These are phyloP conservation scores for Nyctibius grandis DNA, from an alignment of 2,797 vertebrate genomes.

Conservation along the genomic window DNA sequence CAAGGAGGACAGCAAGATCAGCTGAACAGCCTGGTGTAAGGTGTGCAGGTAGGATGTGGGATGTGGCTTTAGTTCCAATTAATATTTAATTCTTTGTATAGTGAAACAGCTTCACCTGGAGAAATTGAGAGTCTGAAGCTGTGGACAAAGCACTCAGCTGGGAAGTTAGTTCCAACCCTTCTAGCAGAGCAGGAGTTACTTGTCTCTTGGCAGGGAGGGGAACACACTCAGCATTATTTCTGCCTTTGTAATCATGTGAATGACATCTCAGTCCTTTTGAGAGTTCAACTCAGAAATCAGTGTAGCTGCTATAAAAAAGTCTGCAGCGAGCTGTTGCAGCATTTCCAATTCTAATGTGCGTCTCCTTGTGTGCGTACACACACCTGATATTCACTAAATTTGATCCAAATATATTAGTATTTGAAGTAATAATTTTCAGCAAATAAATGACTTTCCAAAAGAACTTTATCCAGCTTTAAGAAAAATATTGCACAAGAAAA, in stretches of 20 bases:
- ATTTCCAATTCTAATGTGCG: neutral
- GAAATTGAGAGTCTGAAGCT: neutral
- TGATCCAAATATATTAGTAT: neutral
- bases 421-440: neutral
- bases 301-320: neutral
- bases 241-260: slow-evolving; percentile 16
- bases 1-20: neutral
- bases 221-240: slow-evolving; percentile 46
- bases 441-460: neutral
- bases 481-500: neutral
- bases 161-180: neutral
- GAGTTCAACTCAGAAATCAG: neutral
- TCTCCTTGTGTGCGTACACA: accelerated
- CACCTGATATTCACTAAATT: neutral
- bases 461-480: neutral
- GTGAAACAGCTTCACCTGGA: neutral
- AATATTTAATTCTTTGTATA: neutral
- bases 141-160: neutral
- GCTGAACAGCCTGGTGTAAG: neutral
- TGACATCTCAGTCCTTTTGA: slow-evolving; percentile 8
- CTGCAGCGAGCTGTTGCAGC: neutral
- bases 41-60: neutral
- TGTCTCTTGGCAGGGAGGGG: neutral
- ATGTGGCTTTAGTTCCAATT: neutral
- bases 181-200: neutral